Base-by-base conservation (phyloP, 2,113 vertebrate species). In the Alouatta palliata region DNA sequence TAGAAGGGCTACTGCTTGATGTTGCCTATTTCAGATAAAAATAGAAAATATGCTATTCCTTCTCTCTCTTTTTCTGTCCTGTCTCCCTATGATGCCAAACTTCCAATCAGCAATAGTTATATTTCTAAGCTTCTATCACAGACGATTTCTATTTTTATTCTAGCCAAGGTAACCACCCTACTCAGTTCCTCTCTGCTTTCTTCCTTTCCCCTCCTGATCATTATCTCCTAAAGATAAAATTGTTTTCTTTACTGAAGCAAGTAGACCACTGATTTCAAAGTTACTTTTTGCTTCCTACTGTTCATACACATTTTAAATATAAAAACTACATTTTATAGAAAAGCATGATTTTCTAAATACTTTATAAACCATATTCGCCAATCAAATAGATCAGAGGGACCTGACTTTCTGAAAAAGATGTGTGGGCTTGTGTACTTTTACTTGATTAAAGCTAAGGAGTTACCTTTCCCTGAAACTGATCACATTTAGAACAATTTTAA, bases 21-120 rank as follows among this genome's bases (percentile, higher is more conserved):
- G 83, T 77, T 96, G 87, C 73, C 84, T 89, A 58, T 95, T 97
- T 91, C 86, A 91, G 89, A 82, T 94, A 97, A 97, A 97, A 95
- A 95, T 91, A 97, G 94, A 87, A 97, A 90, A 86, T 40, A 83
- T n/a, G 56, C 35, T 70, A 45, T 96, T 95, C 56, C 82, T 95
- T 96, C 54, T 94, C 52, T 90, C 58, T 89, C 32, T 87, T 73
- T 96, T 95, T 90, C 87, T 87, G 49, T 89, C 37, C 43, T 92
- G 35, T 91, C 94, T 97, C 81, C 88, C 84, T 95, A 35, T 81
- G 88, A 73, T 56, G 35, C 85, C 84, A 77, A 83, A 73, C 73
- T 96, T 96, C 95, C 54, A 92, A 80, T 97, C 73, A 95, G 95
- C 61, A 93, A 77, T 64, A 95, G 84, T 94, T 96, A 25, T 12